Evolutionary conservation across 2,113 vertebrate genomes (phyloP), one percentile per base, ranked within the genome.

Genomic region (Salvelinus fontinalis): DNA sequence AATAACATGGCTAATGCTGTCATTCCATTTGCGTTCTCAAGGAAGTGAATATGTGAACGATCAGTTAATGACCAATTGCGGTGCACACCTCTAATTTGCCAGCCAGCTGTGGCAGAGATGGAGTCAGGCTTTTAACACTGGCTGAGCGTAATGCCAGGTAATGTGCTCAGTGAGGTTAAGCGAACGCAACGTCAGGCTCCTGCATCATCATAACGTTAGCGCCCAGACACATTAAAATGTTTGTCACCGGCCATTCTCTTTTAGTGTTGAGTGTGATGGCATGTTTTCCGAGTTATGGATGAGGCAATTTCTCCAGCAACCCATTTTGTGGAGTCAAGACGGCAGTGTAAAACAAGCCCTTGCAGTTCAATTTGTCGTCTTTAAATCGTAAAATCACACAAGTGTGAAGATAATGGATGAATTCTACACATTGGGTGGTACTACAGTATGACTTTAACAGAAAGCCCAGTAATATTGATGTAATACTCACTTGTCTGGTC

Each of bases 401-500:
- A 14, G 22, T 26, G 70, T 67, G 11, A 18, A 29, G 12, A 24
- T 31, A 27, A 24, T 26, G 64, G 64, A 66, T 26, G 66, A 31
- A 12, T 18, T 67, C 13, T 13, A 7, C 20, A 22, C 59, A 22
- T 24, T 22, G n/a, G n/a, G 59, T 22, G n/a, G 59, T 27, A 11
- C 14, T 67, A 16, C 12, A 24, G 24, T 18, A 54, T 54, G 59
- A 3, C 59, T 62, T 22, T 62, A 22, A 62, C 59, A 22, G 5
- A 44, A 44, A 9, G 39, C 39, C 39, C 39, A 44, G 39, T 44
- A 44, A 44, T 44, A 44, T 44, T 26, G 11, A 29, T 7, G 11
- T 67, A 12, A 26, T 69, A 88, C 97, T 94, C 91, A 99, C 97
- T 97, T 98, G 90, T 98, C 97, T 0, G 97, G 95, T 62, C 97